A percentile compares a stretch with the other conserved stretches of the same genome.
phyloP scores from a whole-genome alignment of 2,797 vertebrate species.

The Spinus olivaceus region DNA sequence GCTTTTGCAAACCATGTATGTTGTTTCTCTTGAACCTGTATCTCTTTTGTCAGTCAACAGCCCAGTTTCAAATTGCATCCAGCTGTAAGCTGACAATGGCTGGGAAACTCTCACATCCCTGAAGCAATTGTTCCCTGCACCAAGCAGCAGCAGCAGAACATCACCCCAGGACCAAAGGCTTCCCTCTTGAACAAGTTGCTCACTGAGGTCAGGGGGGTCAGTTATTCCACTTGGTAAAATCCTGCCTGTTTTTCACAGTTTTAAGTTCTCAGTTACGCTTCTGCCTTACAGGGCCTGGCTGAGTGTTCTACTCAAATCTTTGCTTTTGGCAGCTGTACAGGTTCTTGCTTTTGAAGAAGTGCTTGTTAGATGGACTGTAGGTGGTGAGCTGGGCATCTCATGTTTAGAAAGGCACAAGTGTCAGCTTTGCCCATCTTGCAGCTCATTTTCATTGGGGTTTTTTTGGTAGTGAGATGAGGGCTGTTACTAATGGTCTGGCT shows the following conservation, averaged over 20 bases:
- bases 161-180: background rate
- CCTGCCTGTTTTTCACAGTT: rapidly evolving
- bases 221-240: background rate
- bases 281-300: background rate
- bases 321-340: background rate
- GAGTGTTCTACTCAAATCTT: background rate
- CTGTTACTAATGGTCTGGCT: background rate
- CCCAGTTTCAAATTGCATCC: background rate
- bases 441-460: rapidly evolving
- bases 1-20: background rate
- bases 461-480: background rate
- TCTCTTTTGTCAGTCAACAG: background rate
- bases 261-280: background rate
- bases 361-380: background rate
- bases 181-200: background rate
- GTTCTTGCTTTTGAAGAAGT: background rate
- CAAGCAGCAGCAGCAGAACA: background rate
- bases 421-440: background rate
- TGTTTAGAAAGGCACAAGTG: background rate
- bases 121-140: background rate
- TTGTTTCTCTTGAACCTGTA: background rate
- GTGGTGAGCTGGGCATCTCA: background rate
- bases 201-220: background rate
- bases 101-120: background rate
- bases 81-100: too few species aligned